These are phyloP conservation scores for Branchipolynoe longqiensis DNA, from an alignment of 2,888 invertebrate species.

Conservation along the genomic window DNA sequence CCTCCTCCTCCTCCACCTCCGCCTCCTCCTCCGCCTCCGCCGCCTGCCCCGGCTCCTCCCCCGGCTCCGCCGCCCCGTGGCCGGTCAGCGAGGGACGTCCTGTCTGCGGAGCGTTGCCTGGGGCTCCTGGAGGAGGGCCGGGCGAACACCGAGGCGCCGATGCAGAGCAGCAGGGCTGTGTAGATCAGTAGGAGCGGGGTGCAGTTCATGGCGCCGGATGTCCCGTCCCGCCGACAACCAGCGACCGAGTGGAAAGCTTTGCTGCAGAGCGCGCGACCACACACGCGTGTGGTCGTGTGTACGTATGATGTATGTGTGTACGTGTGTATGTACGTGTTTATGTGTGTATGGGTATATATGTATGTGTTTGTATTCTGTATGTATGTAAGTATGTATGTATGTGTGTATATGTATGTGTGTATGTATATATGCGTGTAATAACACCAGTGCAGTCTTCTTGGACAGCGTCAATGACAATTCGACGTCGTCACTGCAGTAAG, in stretches of 20 bases:
- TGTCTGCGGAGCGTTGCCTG: background rate
- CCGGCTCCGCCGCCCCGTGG: background rate
- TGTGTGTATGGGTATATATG: too few species aligned
- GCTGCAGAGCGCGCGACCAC: too few species aligned
- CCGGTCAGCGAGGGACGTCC: background rate
- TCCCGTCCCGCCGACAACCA: too few species aligned
- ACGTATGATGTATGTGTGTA: too few species aligned
- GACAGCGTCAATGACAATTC: too few species aligned
- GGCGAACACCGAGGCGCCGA: background rate
- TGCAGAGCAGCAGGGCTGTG: conserved; percentile 26
- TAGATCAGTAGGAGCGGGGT: background rate
- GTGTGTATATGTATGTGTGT: conserved; percentile 37
- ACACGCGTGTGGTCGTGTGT: too few species aligned
- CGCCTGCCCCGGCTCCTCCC: background rate
- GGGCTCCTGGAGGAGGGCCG: background rate
- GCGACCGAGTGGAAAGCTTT: too few species aligned
- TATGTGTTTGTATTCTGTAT: background rate
- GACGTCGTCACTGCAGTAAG: too few species aligned
- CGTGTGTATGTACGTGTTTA: too few species aligned
- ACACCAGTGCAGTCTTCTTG: too few species aligned
- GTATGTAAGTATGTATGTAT: background rate
- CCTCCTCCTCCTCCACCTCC: too few species aligned
- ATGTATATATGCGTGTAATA: conserved; percentile 41
- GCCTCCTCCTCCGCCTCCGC: background rate
- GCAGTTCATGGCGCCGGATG: background rate